A percentile compares a stretch with the other conserved stretches of the same genome.
Conservation (phyloP, 2,888 invertebrate species). For the Ceriagrion tenellum region DNA sequence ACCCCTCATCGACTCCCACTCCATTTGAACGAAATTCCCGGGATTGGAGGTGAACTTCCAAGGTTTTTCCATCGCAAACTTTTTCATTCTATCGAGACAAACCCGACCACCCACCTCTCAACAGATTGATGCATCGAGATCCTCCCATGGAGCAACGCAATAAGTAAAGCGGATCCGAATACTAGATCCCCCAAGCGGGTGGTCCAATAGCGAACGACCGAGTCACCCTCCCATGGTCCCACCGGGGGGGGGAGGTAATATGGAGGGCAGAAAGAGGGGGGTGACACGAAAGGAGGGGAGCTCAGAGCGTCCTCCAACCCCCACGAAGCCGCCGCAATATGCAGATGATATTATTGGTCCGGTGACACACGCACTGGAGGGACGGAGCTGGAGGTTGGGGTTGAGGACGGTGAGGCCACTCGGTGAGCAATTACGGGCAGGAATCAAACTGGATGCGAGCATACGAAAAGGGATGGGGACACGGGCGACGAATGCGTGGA, state of each 20-base stretch:
- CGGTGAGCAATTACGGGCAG: neutral
- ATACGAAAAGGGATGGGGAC: neutral
- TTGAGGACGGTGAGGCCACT: neutral
- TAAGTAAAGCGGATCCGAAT: slow-evolving; percentile 56
- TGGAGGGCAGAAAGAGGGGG: neutral
- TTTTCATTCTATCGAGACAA: neutral
- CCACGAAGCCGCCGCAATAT: slow-evolving; percentile 12
- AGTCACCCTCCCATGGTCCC: neutral
- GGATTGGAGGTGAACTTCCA: neutral
- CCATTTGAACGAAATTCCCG: neutral
- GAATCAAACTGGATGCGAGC: neutral
- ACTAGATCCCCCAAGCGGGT: slow-evolving; percentile 45
- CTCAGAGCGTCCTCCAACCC: neutral
- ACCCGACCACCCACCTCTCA: neutral
- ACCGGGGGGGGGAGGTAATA: neutral
- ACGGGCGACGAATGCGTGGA: neutral
- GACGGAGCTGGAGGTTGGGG: neutral
- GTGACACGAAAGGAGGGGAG: neutral
- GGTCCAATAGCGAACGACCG: slow-evolving; percentile 50
- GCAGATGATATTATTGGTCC: slow-evolving; percentile 52
- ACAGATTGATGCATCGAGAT: slow-evolving; percentile 40
- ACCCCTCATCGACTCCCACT: neutral
- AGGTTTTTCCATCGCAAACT: neutral
- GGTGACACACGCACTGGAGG: neutral
- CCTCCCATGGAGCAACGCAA: neutral